A percentile compares a stretch with the other conserved stretches of the same genome.
phyloP scores from a whole-genome alignment of 2,888 invertebrate genomes.

The Acheta domesticus region DNA sequence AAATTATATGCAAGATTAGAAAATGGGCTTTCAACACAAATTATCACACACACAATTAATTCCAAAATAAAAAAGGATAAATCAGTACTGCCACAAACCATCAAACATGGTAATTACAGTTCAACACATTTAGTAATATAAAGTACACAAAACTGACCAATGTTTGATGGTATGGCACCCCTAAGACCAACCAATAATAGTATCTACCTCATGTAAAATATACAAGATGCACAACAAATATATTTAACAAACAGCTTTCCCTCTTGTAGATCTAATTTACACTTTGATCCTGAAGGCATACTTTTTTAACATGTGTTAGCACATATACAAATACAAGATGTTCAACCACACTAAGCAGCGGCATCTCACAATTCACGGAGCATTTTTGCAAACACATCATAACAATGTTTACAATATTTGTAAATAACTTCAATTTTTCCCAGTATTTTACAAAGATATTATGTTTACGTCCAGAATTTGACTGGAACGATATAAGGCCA shows the following conservation, averaged over 20 bases:
- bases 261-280: neutral
- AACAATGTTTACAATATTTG: neutral
- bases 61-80: neutral
- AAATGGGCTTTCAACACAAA: conserved; percentile 6
- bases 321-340: conserved; percentile 18
- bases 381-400: neutral
- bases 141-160: conserved; percentile 27
- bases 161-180: conserved; percentile 23
- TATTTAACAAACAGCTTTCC: conserved; percentile 24
- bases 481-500: too few species aligned
- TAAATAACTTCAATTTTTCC: neutral
- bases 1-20: too few species aligned
- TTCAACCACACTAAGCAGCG: conserved; percentile 24
- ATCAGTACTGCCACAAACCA: conserved; percentile 7
- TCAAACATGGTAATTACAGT: neutral
- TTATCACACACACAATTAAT: neutral
- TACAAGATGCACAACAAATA: conserved; percentile 30
- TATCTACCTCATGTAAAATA: neutral
- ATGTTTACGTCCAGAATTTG: too few species aligned
- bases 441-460: neutral
- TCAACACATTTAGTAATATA: conserved; percentile 19
- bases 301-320: neutral
- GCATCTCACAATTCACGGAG: conserved; percentile 18
- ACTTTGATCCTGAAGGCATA: conserved; percentile 10
- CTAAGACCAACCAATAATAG: neutral